Evolutionary conservation across 2,113 vertebrate species (phyloP), one percentile per base, ranked within the genome.

Genomic region (Pardalotus punctatus): DNA sequence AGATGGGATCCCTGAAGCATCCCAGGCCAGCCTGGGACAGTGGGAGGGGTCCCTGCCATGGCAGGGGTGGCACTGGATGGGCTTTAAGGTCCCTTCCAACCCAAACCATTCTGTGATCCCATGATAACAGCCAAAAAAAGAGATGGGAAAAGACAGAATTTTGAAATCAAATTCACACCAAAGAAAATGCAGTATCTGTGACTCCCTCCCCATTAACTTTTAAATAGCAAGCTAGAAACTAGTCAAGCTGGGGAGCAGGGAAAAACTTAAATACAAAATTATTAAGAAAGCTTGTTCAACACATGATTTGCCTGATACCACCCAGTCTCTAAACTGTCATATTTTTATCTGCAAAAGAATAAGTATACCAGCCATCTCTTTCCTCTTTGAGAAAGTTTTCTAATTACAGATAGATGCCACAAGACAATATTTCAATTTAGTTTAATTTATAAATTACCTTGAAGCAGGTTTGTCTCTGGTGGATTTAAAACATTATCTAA

Each of bases 401-500:
- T 86, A 56, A 96, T 95, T 94, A 96, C 88, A 93, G 90, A 62
- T 81, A 86, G 81, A 89, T 70, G 87, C 80, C 58, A 31, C 51
- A 65, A 96, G 92, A 95, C 81, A 95, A 95, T 81, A 70, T 94
- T 89, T 91, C 76, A 86, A 58, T 94, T 91, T 74, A 86, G 65
- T 91, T 93, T 93, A 91, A 96, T 97, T 96, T 93, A 93, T 90
- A 93, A 96, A 92, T 88, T 96, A 93, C 95, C 90, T 94, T 79
- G 79, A 93, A 93, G 76, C 86, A 91, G 65, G 47, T 79, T 91
- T 78, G 35, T 94, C 71, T 93, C 96, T 31, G 12, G 56, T 90
- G 93, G 85, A 86, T 95, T 92, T 82, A 64, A 81, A 73, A 48
- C 45, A 83, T 89, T 87, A 83, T 45, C 96, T 88, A 66, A 92